Percentiles rank a stretch among this genome's conserved stretches.
These are phyloP conservation scores for Drusus annulatus DNA, from an alignment of 1,140 invertebrate species.

Conservation along the genomic window DNA sequence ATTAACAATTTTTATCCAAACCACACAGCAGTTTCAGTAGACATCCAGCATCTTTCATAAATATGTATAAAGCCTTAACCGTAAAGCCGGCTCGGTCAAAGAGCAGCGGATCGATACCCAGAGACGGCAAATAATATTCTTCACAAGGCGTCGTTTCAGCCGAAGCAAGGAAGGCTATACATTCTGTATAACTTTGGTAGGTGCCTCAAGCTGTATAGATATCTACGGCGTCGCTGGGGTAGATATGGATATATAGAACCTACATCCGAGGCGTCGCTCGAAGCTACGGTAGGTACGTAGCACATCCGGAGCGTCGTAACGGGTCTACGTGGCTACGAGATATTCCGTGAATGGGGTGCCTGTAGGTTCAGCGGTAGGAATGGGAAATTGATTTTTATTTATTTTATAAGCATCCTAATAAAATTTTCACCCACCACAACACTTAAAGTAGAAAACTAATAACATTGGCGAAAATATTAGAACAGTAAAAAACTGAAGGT, in stretches of 20 bases:
- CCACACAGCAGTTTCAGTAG: no score
- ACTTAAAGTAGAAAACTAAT: no score
- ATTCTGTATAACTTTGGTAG: not conserved
- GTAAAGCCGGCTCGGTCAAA: constrained; percentile 1
- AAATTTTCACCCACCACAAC: no score
- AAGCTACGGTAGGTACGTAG: not conserved
- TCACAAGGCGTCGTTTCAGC: not conserved
- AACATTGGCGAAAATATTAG: no score
- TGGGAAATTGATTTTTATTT: no score
- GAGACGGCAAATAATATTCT: constrained; percentile 20
- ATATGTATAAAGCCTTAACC: not conserved
- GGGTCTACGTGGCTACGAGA: constrained; percentile 17
- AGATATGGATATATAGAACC: not conserved
- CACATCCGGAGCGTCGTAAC: constrained; percentile 13
- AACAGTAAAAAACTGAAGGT: no score
- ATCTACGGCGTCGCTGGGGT: no score
- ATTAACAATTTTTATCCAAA: no score
- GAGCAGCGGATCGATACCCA: not conserved
- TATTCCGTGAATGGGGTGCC: not conserved
- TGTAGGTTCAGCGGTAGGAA: no score
- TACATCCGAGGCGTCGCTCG: constrained; percentile 10
- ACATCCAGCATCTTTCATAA: not conserved
- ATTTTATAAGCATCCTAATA: no score
- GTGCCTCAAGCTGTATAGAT: not conserved
- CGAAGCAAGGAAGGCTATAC: no score